Evolutionary conservation across 2,113 vertebrate genomes (phyloP), one percentile per base, ranked within the genome.

Genomic region (Mirounga angustirostris): DNA sequence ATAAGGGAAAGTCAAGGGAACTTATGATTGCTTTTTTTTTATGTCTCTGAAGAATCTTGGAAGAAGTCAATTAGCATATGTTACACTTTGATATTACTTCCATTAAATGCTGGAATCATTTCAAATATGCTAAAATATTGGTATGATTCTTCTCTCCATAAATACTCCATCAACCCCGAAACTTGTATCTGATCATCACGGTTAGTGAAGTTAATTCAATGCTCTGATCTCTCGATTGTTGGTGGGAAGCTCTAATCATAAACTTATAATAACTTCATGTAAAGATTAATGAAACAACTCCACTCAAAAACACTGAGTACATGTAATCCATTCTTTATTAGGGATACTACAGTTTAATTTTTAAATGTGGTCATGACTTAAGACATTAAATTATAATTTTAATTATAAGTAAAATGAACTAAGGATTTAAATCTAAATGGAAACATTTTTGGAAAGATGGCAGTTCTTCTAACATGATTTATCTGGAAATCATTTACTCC

Each of bases 201-300:
- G 33, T 82, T 81, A 82, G 5, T 71, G n/a, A 87, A 15, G 69
- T 61, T 43, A 73, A 11, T 81, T 96, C 15, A 76, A 21, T 78
- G 1, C 3, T 59, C 61, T 73, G n/a, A 69, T 78, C 19, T 76
- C 40, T 61, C 4, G 7, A 69, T 86, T 56, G 1, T 82, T 56
- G 21, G 18, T 59, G 80, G 30, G 7, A 69, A 92, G 19, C 1
- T 56, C 15, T 80, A 52, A 15, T 87, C 52, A 40, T 74, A 96
- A 87, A 86, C 74, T 79, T 10, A 33, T 79, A 65, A 65, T 76
- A 89, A 74, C 33, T 59, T 67, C 10, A 73, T 22, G 7, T 82
- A 89, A 76, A 91, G 26, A 81, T 69, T 84, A 96, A 82, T 81
- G 16, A 91, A 91, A 73, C 5, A 94, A 73, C 81, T 95, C n/a